Evolutionary conservation across 2,888 invertebrate species (phyloP), one percentile per base, ranked within the genome.

Genomic region (Pristionchus entomophagus): DNA sequence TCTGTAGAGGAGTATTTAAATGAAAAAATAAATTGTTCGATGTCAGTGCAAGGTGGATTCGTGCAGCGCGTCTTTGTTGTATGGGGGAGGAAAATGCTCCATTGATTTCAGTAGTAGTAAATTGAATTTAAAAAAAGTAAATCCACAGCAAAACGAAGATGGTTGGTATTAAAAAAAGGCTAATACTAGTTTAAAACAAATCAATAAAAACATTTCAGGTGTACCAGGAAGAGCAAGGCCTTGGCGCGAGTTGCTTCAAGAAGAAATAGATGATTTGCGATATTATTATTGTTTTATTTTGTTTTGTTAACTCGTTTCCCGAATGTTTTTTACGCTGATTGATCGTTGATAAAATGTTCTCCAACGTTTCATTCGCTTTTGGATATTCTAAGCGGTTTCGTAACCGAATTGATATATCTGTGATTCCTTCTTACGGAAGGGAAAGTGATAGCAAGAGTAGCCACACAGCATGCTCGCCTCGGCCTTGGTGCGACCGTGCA

Each of bases 201-300:
- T n/a, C n/a, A n/a, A n/a, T n/a, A n/a, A n/a, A n/a, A n/a, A n/a
- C n/a, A n/a, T 69, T 38, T 12, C 59, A 62, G 82, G 62, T 82
- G n/a, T 77, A 85, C 85, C 41, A 45, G 41, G 85, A 85, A 29
- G 77, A 85, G 41, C 73, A 85, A 32, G 85, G 85, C 22, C 56
- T 85, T 38, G 85, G 85, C 26, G 73, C 35, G 32, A 85, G 77
- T 22, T 85, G 85, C 38, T 85, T 85, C 85, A 85, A 26, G 73
- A 84, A 84, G 83, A 84, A 49, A 32, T 53, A 82, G 56, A 59
- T 26, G 35, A 17, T 45, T 73, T 45, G 41, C 41, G 73, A 45
- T 1, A 1, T 22, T 45, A 26, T 82, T 82, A n/a, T 41, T n/a
- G 77, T 14, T 69, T 45, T 51, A 51, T 51, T 22, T 51, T 80